These are phyloP conservation scores for Gymnogyps californianus DNA, from an alignment of 2,113 vertebrate species.

Conservation along the genomic window DNA sequence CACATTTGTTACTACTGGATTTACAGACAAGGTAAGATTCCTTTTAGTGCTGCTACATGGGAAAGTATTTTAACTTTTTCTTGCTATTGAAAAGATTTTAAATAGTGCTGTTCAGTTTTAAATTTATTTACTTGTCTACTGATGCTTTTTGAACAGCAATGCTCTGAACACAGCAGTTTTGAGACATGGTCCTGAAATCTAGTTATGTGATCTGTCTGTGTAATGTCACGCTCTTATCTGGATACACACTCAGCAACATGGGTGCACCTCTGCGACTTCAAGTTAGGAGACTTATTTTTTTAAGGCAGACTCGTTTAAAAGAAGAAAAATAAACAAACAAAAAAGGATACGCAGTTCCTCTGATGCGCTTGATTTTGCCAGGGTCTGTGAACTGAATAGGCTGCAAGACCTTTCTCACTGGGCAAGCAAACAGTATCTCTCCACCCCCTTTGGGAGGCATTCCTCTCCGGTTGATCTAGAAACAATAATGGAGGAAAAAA, in stretches of 20 bases:
- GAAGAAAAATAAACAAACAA: neutral
- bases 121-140: neutral
- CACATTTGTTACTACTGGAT: neutral
- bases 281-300: neutral
- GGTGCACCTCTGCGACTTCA: neutral
- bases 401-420: slow-evolving; percentile 81
- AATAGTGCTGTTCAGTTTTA: neutral
- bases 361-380: slow-evolving; percentile 94
- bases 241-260: fast-evolving
- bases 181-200: neutral
- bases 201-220: neutral
- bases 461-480: slow-evolving; percentile 87
- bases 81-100: neutral
- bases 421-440: slow-evolving; percentile 89
- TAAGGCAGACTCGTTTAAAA: neutral
- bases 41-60: neutral
- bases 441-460: slow-evolving; percentile 95
- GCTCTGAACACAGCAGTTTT: neutral
- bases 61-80: neutral
- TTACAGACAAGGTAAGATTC: neutral
- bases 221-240: neutral
- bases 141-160: neutral
- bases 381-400: slow-evolving; percentile 89
- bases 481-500: neutral
- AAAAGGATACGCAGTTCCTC: slow-evolving; percentile 95